Evolutionary conservation across 2,797 vertebrate species (phyloP), one percentile per base, ranked within the genome.

Genomic region (Salmo trutta): DNA sequence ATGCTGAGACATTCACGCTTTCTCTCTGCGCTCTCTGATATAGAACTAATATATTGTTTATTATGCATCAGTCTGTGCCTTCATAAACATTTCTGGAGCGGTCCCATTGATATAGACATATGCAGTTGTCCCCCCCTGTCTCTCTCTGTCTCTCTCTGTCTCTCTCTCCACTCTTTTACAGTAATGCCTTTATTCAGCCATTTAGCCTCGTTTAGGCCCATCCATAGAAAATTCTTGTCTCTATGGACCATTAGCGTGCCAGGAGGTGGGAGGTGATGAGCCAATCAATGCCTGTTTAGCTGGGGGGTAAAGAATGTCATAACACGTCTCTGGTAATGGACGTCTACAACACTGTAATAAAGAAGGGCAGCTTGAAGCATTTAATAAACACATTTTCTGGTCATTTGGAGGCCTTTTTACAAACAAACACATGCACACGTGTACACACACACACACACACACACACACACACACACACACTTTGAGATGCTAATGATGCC

Each of bases 271-370:
- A 62, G 81, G 71, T 7, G 41, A 86, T 76, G 71, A 81, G 74
- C 65, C 53, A 36, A 77, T 77, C 80, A 80, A 64, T 87, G 83
- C n/a, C 73, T 84, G 72, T 77, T 80, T 80, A 87, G 86, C 73
- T 4, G 41, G 81, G 59, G 21, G 41, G 81, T 31, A 29, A 33
- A 41, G n/a, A 47, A 78, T 84, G 75, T 83, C 79, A 88, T 78
- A 81, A 87, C 81, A 86, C 74, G 52, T 27, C 21, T 36, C 27
- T 47, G 41, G 31, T 81, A 83, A 82, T 24, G 3, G 27, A 76
- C 53, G 68, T 41, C n/a, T 62, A 62, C 56, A 6, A 3, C 21
- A 7, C 3, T 62, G 19, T 62, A 21, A 6, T 62, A 8, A 62
- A 62, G 56, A 62, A 62, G 56, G 56, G 2, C 56, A 53, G 10